A percentile compares a stretch with the other conserved stretches of the same genome.
phyloP scores from a whole-genome alignment of 2,888 invertebrate species.

The Rhopalosiphum nymphaeae region DNA sequence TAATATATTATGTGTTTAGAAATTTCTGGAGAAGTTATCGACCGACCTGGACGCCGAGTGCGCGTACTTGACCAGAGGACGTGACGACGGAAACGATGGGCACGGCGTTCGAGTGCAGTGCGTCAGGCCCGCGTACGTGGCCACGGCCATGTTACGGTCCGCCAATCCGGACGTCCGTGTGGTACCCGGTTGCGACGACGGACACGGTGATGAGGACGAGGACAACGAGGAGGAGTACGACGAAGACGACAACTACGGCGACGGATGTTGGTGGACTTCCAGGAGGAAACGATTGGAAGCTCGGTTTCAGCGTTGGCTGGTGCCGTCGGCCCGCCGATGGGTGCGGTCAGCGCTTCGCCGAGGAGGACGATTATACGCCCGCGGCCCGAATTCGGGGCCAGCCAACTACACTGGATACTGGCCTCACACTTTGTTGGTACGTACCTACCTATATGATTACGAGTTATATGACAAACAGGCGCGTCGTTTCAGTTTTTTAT shows the following conservation, averaged over 20 bases:
- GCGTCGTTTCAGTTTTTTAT: neutral
- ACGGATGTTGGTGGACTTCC: conserved; percentile 32
- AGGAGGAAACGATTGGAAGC: neutral
- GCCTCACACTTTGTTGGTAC: conserved; percentile 77
- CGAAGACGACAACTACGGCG: neutral
- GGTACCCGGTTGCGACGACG: neutral
- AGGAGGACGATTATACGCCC: conserved; percentile 72
- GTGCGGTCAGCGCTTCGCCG: conserved; percentile 80
- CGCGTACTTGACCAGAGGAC: neutral
- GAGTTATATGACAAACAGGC: neutral
- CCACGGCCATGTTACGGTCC: conserved; percentile 91
- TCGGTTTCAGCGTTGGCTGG: conserved; percentile 71
- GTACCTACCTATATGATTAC: neutral
- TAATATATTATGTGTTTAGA: conserved; percentile 1
- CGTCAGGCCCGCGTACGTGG: conserved; percentile 88
- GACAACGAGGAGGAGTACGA: neutral
- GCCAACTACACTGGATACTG: conserved; percentile 82
- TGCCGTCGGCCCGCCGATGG: conserved; percentile 81
- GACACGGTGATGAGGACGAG: neutral
- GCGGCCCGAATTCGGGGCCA: conserved; percentile 70
- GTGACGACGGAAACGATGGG: neutral
- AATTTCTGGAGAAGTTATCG: conserved; percentile 46
- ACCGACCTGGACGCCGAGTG: conserved; percentile 48
- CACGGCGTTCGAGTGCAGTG: conserved; percentile 76
- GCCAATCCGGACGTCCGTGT: conserved; percentile 74